Percentiles rank a stretch among this genome's conserved stretches.
These are phyloP conservation scores for Procambarus clarkii DNA, from an alignment of 1,140 invertebrate species.

Conservation along the genomic window DNA sequence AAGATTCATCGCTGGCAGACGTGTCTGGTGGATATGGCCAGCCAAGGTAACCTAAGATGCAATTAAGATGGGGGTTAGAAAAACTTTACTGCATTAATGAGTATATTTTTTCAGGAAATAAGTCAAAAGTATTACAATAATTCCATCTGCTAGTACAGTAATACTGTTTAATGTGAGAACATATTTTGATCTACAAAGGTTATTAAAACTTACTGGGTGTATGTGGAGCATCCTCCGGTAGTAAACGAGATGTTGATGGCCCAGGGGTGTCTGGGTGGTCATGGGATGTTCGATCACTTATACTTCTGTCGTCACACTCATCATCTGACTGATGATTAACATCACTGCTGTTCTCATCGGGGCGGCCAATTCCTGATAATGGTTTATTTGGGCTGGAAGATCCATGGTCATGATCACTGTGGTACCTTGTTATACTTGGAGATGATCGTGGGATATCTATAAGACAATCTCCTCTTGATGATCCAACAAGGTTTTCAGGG, in stretches of 20 bases:
- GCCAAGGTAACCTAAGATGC: conserved; percentile 48
- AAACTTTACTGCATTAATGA: background rate
- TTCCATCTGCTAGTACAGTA: background rate
- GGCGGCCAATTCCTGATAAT: background rate
- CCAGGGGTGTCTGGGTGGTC: conserved; percentile 48
- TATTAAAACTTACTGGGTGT: conserved; percentile 51
- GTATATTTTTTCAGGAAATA: background rate
- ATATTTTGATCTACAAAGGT: too few species aligned
- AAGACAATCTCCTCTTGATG: conserved; percentile 12
- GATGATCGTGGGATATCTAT: conserved; percentile 16
- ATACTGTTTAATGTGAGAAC: too few species aligned
- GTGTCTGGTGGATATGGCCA: conserved; percentile 64
- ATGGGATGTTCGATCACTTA: conserved; percentile 9
- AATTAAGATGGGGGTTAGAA: background rate
- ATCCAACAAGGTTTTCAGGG: conserved; percentile 51
- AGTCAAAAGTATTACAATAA: background rate
- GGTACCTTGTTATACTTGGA: conserved; percentile 11
- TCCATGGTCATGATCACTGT: conserved; percentile 3
- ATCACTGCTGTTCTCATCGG: conserved; percentile 65
- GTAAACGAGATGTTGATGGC: conserved; percentile 56
- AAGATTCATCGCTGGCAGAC: conserved; percentile 29
- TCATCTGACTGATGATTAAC: conserved; percentile 57
- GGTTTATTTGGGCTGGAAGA: conserved; percentile 43
- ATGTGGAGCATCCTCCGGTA: conserved; percentile 49
- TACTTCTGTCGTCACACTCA: conserved; percentile 36